Percentiles rank a stretch among this genome's conserved stretches.
Conservation (phyloP, 2,797 vertebrate genomes). For the Enoplosus armatus region DNA sequence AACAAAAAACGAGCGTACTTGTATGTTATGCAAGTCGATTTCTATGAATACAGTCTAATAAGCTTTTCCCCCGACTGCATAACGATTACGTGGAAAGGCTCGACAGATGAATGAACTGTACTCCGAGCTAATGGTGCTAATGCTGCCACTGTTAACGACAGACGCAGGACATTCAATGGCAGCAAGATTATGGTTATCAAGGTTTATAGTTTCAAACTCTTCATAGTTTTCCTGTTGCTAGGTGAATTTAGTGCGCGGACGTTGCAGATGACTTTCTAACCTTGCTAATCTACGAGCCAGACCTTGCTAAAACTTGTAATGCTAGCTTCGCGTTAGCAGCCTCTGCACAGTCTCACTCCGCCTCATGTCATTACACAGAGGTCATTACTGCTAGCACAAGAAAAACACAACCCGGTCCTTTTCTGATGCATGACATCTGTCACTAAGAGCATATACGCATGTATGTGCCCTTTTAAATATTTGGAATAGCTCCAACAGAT, state of each 20-base stretch:
- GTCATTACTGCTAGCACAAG: slow-evolving; percentile 77
- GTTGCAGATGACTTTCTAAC: not conserved
- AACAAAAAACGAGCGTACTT: rapidly evolving
- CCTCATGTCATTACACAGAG: slow-evolving; percentile 85
- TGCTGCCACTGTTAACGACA: not conserved
- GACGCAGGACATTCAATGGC: not conserved
- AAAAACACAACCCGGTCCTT: not conserved
- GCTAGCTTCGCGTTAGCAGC: slow-evolving; percentile 44
- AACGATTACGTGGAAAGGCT: not conserved
- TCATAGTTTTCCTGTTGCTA: rapidly evolving
- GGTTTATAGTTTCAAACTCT: rapidly evolving
- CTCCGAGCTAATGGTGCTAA: slow-evolving; percentile 44
- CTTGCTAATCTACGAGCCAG: not conserved
- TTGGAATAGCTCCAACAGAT: rapidly evolving
- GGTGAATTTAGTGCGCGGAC: rapidly evolving
- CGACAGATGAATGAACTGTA: slow-evolving; percentile 50
- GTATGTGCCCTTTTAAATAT: rapidly evolving
- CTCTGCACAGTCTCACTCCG: slow-evolving; percentile 4
- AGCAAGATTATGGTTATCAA: rapidly evolving
- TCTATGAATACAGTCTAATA: rapidly evolving
- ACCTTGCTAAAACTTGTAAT: not conserved
- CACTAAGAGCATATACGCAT: rapidly evolving
- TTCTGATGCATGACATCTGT: rapidly evolving
- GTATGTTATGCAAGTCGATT: rapidly evolving
- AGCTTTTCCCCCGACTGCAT: not conserved